Conservation (phyloP, 35 echinoderm and acorn worm genomes). For the Apostichopus californicus region DNA sequence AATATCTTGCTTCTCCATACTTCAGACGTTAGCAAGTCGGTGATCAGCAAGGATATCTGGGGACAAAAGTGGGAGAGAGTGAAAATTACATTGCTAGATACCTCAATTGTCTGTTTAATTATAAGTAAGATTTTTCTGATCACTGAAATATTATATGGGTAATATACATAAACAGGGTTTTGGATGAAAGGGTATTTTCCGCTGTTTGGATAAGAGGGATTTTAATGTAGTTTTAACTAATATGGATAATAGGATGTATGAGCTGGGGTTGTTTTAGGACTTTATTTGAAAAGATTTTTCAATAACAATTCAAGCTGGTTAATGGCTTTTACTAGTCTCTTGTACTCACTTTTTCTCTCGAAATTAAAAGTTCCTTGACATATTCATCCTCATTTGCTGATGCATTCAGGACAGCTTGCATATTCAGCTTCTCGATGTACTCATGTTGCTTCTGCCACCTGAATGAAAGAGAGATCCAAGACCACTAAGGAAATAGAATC, state of each 20-base stretch:
- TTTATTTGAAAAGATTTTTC: too few species aligned
- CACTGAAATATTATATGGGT: too few species aligned
- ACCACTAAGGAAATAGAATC: background rate
- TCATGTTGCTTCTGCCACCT: slow-evolving; percentile 99
- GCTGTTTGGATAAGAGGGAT: too few species aligned
- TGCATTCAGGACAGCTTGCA: slow-evolving; percentile 93
- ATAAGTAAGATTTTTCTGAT: too few species aligned
- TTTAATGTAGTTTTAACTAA: too few species aligned
- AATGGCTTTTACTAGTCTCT: too few species aligned
- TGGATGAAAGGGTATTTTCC: too few species aligned
- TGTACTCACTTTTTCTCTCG: slow-evolving; percentile 77
- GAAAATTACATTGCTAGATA: background rate
- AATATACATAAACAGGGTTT: too few species aligned
- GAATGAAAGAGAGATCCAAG: background rate
- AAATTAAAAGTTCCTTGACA: slow-evolving; percentile 91
- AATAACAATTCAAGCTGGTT: too few species aligned
- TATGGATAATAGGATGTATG: too few species aligned
- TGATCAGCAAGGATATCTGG: slow-evolving; percentile 74
- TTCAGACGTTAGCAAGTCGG: slow-evolving; percentile 79
- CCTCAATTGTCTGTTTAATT: too few species aligned
- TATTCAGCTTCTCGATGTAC: slow-evolving; percentile 95
- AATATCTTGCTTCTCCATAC: slow-evolving; percentile 90
- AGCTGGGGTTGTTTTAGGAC: too few species aligned
- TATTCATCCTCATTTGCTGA: slow-evolving; percentile 98
- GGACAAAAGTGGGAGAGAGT: slow-evolving; percentile 5